Evolutionary conservation across 2,888 invertebrate genomes (phyloP), one percentile per base, ranked within the genome.

Genomic region (Leistus spinibarbis): DNA sequence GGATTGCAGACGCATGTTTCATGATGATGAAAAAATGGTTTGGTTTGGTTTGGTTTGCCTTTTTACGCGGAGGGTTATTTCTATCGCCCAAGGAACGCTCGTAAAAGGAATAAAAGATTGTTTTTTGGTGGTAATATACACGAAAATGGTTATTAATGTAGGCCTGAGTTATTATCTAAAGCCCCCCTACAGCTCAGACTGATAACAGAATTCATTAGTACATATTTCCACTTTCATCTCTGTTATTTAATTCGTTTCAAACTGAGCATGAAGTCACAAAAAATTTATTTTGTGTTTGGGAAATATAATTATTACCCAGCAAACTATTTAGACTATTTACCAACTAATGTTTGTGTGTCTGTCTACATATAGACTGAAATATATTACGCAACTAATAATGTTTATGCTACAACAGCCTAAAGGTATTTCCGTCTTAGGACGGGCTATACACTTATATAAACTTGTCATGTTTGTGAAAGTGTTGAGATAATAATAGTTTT

Each of bases 101-200:
- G 68, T 67, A 74, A 74, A 74, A 74, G 67, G 74, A 74, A 74
- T 74, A 74, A 74, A 74, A 74, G 68, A 74, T 74, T 74, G 74
- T 74, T 68, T 62, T 60, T n/a, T n/a, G 67, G 68, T 74, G 74
- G 20, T 74, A 40, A 72, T 62, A 66, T 66, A 57, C 27, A 66
- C 65, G 24, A 66, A 62, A 73, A 73, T 73, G 72, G 72, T 73
- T 73, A 73, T 66, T 73, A 73, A 73, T 73, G 65, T 66, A 56
- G 20, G n/a, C n/a, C 40, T 73, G 72, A 73, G 66, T 73, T 73
- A 73, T 73, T 56, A 56, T 27, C 57, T 73, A 73, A 73, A 66
- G 10, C 72, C 57, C 13, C 66, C 20, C 72, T n/a, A n/a, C n/a
- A n/a, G n/a, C n/a, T 73, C 66, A 73, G 54, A 22, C 56, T 40